Conservation (phyloP, 2,888 invertebrate genomes). For the Pachliopta kotzebuea region DNA sequence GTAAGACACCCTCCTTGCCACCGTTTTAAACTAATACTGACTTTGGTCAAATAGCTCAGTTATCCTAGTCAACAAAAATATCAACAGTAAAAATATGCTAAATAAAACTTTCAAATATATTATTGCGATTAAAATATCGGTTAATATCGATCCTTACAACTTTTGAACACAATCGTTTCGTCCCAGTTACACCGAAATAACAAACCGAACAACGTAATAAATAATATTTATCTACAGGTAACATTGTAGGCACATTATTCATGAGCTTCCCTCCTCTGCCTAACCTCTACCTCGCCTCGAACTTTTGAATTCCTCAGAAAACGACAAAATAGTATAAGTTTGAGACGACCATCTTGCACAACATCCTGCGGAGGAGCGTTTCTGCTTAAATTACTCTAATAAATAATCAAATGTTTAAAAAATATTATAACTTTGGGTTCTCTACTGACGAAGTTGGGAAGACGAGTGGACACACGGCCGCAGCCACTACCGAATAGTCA, state of each 20-base stretch:
- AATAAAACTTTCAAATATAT: conserved; percentile 62
- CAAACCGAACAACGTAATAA: conserved; percentile 59
- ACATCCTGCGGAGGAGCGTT: conserved; percentile 27
- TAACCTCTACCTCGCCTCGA: conserved; percentile 39
- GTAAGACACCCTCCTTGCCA: conserved; percentile 45
- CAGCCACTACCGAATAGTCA: conserved; percentile 25
- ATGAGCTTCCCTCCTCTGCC: conserved; percentile 69
- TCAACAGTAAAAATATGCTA: conserved; percentile 74
- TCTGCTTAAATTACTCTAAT: conserved; percentile 53
- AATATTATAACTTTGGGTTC: conserved; percentile 73
- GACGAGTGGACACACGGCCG: conserved; percentile 68
- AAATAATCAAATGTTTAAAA: conserved; percentile 50
- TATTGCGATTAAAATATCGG: conserved; percentile 74
- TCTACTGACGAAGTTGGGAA: conserved; percentile 64
- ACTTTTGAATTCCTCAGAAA: conserved; percentile 2
- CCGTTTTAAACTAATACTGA: conserved; percentile 78
- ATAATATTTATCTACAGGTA: conserved; percentile 73
- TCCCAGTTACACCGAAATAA: conserved; percentile 59
- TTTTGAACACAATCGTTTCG: conserved; percentile 71
- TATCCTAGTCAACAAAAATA: conserved; percentile 74
- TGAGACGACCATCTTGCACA: conserved; percentile 30
- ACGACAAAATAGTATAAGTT: conserved; percentile 7
- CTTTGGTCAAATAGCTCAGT: conserved; percentile 81
- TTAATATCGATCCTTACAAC: conserved; percentile 68
- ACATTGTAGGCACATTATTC: conserved; percentile 78